phyloP scores from a whole-genome alignment of 1,140 invertebrate genomes.

The Dryas iulia region DNA sequence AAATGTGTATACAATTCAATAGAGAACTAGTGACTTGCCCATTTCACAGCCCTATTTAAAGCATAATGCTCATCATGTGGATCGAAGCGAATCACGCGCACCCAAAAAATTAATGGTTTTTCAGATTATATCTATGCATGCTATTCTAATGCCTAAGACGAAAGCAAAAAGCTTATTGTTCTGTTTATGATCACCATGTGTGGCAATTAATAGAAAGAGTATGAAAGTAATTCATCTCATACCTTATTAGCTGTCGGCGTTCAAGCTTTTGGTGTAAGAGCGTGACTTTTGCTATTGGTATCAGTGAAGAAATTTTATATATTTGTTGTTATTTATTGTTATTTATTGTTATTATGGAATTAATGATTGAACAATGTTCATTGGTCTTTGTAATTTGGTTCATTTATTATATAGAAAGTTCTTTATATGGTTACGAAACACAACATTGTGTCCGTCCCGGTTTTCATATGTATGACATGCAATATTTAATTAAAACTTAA shows the following conservation, averaged over 20 bases:
- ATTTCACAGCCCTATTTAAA: slow-evolving; percentile 24
- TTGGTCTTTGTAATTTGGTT: too few species aligned
- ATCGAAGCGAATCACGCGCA: slow-evolving; percentile 34
- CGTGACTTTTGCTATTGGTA: neutral
- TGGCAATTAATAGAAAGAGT: neutral
- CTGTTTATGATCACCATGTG: neutral
- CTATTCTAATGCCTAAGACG: neutral
- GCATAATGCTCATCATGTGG: slow-evolving; percentile 23
- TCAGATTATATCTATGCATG: slow-evolving; percentile 2
- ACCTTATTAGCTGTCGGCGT: neutral
- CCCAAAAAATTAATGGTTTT: slow-evolving; percentile 25
- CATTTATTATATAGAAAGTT: too few species aligned
- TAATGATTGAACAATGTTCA: too few species aligned
- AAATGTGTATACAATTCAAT: neutral
- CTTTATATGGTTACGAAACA: too few species aligned
- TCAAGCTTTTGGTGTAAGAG: slow-evolving; percentile 3
- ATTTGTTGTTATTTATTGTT: too few species aligned
- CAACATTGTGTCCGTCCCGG: too few species aligned
- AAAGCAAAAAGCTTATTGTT: slow-evolving; percentile 2
- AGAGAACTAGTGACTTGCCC: neutral
- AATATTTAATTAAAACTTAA: too few species aligned
- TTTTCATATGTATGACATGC: too few species aligned
- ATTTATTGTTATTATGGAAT: too few species aligned
- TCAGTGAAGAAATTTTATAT: too few species aligned
- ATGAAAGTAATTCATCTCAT: slow-evolving; percentile 9